phyloP scores from a whole-genome alignment of 1,140 invertebrate genomes.

The Drosophila varians region DNA sequence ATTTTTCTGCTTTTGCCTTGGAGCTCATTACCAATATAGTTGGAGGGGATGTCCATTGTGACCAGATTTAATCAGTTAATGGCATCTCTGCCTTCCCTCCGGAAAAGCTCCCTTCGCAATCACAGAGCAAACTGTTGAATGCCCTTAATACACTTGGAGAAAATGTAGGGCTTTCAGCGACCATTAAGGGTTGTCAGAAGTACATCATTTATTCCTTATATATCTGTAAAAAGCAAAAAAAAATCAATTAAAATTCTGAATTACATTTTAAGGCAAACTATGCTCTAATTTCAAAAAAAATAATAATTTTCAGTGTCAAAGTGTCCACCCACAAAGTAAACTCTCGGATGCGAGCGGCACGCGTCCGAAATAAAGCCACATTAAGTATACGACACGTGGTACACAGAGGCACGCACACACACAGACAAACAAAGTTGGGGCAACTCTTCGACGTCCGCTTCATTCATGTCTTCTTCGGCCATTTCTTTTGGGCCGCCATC shows the following conservation, averaged over 20 bases:
- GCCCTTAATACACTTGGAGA: slow-evolving; percentile 1
- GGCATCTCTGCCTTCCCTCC: neutral
- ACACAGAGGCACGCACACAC: slow-evolving; percentile 57
- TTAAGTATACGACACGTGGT: slow-evolving; percentile 79
- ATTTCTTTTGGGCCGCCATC: slow-evolving; percentile 55
- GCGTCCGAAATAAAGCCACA: slow-evolving; percentile 71
- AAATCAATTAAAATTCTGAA: too few relatives aligned
- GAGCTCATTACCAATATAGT: neutral
- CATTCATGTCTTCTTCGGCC: slow-evolving; percentile 79
- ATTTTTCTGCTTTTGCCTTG: neutral
- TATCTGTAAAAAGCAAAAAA: too few relatives aligned
- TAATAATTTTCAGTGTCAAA: slow-evolving; percentile 13
- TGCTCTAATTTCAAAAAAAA: too few relatives aligned
- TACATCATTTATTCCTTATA: too few relatives aligned
- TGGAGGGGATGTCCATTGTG: neutral
- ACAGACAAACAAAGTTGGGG: slow-evolving; percentile 35
- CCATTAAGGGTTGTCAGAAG: too few relatives aligned
- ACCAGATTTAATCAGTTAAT: slow-evolving; percentile 33
- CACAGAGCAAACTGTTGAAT: slow-evolving; percentile 15
- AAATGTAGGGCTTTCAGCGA: neutral
- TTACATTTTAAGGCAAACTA: too few relatives aligned
- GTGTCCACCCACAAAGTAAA: slow-evolving; percentile 18
- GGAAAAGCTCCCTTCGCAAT: slow-evolving; percentile 2
- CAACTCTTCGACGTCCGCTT: slow-evolving; percentile 58
- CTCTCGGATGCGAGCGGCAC: slow-evolving; percentile 43